Percentiles rank a stretch among this genome's conserved stretches.
Conservation (phyloP, 23 tunicate genomes). For the Botrylloides violaceus region DNA sequence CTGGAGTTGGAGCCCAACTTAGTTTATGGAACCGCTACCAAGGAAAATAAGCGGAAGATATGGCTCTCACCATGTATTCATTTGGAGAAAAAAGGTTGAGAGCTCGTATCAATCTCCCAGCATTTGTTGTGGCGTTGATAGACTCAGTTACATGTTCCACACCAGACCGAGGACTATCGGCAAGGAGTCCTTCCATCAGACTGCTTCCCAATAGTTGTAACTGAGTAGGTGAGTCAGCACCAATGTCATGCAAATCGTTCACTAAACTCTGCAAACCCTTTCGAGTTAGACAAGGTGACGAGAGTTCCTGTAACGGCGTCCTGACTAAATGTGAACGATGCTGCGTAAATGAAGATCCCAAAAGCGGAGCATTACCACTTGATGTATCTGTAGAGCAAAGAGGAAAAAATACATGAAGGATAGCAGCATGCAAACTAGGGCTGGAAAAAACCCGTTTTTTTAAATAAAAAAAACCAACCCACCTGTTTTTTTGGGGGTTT, state of each 20-base stretch:
- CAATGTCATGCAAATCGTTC: slow-evolving; percentile 21
- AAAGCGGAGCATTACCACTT: too few relatives aligned
- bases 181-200: slow-evolving; percentile 66
- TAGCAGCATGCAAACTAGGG: too few relatives aligned
- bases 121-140: neutral
- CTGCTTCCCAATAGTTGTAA: slow-evolving; percentile 66
- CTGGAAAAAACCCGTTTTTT: too few relatives aligned
- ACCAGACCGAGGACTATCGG: slow-evolving; percentile 39
- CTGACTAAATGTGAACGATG: slow-evolving; percentile 8
- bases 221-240: slow-evolving; percentile 83
- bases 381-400: too few relatives aligned
- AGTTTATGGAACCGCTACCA: too few relatives aligned
- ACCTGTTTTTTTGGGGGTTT: too few relatives aligned
- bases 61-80: slow-evolving; percentile 24
- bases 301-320: slow-evolving; percentile 8
- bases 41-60: too few relatives aligned
- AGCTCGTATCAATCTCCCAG: slow-evolving; percentile 43
- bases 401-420: too few relatives aligned
- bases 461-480: too few relatives aligned
- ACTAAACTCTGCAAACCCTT: slow-evolving; percentile 1
- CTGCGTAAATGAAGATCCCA: slow-evolving; percentile 2
- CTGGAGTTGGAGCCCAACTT: too few relatives aligned
- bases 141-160: slow-evolving; percentile 2
- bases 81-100: slow-evolving; percentile 65
- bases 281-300: neutral